Base-by-base conservation (phyloP, 2,888 invertebrate genomes). In the Spodoptera littoralis region DNA sequence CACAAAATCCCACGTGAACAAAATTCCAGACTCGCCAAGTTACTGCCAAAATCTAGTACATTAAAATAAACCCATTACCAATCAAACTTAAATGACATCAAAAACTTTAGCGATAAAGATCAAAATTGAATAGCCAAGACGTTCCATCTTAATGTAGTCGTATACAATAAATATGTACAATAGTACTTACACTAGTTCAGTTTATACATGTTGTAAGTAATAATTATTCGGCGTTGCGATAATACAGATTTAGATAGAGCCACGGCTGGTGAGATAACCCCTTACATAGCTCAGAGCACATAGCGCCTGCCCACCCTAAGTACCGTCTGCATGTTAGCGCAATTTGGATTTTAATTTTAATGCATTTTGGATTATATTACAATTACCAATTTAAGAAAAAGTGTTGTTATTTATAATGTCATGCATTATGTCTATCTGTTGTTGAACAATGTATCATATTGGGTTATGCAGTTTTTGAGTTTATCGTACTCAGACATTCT, bases 191-290 rank as follows among this genome's bases (percentile, higher is more conserved):
- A 73, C 13, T 63, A 68, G 60, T 61, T 64, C 65, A 60, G 58
- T 68, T 78, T 83, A 86, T 90, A 87, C 82, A 87, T 89, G 87
- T 89, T 89, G 90, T 92, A 92, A 89, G 90, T 92, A 92, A 94
- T 93, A 92, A 94, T 93, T 93, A 93, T 93, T 92, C 90, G 92
- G 91, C 87, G 90, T 90, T 88, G 91, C 90, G 94, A 94, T 94
- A 92, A 90, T 90, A 93, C 92, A 93, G 94, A 94, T 94, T 92
- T 91, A 93, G 94, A 94, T 94, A 94, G 91, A 87, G 89, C 88
- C 82, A 80, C 87, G 87, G 84, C 90, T 84, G 87, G 85, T 81
- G 84, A 93, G 94, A 94, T 94, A 94, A 94, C 94, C 94, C 92
- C 92, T 90, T 93, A 93, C 92, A 93, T 93, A 94, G 94, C 92